These are phyloP conservation scores for Sula dactylatra DNA, from an alignment of 2,113 vertebrate genomes.

Conservation along the genomic window DNA sequence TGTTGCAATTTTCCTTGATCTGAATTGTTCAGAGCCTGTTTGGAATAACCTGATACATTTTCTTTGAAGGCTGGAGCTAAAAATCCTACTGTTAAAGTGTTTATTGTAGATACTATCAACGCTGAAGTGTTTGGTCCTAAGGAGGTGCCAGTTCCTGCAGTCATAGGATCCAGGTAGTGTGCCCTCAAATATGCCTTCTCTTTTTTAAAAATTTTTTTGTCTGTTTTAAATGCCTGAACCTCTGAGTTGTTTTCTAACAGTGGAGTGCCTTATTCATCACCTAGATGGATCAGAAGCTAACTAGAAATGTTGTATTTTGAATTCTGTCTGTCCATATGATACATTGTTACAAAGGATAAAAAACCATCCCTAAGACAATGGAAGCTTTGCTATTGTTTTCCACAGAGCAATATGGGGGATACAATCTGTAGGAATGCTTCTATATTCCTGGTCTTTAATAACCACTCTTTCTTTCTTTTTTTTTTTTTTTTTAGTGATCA, in stretches of 20 bases:
- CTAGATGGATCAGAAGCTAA: background rate
- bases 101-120: conserved; percentile 80
- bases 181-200: background rate
- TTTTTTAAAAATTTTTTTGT: background rate
- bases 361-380: background rate
- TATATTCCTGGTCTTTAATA: background rate
- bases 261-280: background rate
- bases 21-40: background rate
- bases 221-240: background rate
- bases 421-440: background rate
- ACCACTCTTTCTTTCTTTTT: background rate
- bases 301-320: background rate
- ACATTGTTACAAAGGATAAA: background rate
- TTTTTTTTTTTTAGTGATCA: conserved; percentile 81
- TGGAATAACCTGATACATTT: conserved; percentile 38
- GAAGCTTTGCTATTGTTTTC: background rate
- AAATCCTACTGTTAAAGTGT: conserved; percentile 86
- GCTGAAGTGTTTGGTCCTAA: conserved; percentile 49
- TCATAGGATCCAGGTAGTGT: conserved; percentile 82
- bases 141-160: conserved; percentile 80
- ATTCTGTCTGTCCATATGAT: background rate
- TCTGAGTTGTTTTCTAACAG: background rate
- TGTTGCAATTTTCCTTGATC: background rate
- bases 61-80: conserved; percentile 85
- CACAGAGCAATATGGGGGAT: background rate